Percentiles rank a stretch among this genome's conserved stretches.
Conservation (phyloP, 2,888 invertebrate genomes). For the Pammene aurita region DNA sequence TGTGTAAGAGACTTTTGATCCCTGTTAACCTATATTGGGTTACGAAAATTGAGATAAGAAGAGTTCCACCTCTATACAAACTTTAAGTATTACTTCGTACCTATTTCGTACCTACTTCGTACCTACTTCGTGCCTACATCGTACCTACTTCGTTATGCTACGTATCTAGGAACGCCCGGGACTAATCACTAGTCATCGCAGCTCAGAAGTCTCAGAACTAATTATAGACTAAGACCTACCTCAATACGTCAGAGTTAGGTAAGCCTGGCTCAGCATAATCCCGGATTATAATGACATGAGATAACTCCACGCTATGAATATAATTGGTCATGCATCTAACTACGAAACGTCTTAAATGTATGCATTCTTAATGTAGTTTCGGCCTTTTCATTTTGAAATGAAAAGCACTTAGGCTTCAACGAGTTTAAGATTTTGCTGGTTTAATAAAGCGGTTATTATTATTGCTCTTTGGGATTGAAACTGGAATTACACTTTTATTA, state of each 20-base stretch:
- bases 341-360: background rate
- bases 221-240: constrained; percentile 26
- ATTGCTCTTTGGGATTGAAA: background rate
- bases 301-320: constrained; percentile 29
- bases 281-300: constrained; percentile 43
- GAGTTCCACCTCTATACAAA: too few species aligned
- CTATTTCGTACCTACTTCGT: too few species aligned
- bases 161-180: too few species aligned
- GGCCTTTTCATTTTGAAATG: background rate
- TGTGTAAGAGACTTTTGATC: too few species aligned
- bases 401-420: background rate
- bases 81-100: too few species aligned
- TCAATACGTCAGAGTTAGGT: constrained; percentile 20
- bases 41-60: too few species aligned
- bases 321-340: background rate
- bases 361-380: background rate
- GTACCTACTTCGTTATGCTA: too few species aligned
- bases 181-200: too few species aligned
- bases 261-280: constrained; percentile 35
- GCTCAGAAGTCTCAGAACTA: constrained; percentile 10
- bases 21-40: too few species aligned
- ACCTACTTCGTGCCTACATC: too few species aligned
- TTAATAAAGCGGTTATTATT: constrained; percentile 19
- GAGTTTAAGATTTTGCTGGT: constrained; percentile 18
- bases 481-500: background rate